Evolutionary conservation across 2,113 vertebrate genomes (phyloP).

Genomic region (Urocitellus parryii): DNA sequence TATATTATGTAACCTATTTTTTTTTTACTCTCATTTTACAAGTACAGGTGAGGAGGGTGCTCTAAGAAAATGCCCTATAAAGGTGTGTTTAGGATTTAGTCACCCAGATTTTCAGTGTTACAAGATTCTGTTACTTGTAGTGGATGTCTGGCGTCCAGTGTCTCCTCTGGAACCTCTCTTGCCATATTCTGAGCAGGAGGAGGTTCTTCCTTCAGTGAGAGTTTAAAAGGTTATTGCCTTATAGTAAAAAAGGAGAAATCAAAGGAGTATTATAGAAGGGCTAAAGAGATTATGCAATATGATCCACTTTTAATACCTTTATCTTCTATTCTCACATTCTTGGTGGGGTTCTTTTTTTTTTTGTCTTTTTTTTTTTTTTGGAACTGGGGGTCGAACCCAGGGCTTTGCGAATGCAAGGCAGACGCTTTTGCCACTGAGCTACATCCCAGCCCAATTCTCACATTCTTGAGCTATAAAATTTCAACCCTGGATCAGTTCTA

Average conservation of each 20-base stretch:
- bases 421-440: no score
- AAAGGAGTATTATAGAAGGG: not conserved
- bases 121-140: not conserved
- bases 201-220: not conserved
- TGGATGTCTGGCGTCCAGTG: not conserved
- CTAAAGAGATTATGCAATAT: not conserved
- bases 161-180: not conserved
- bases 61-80: not conserved
- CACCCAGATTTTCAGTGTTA: not conserved
- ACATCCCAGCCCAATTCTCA: no score
- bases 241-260: not conserved
- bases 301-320: conserved; percentile 4
- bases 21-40: not conserved
- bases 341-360: no score
- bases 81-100: not conserved
- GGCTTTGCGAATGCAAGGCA: no score
- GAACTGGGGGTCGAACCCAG: no score
- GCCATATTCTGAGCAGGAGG: not conserved
- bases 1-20: not conserved
- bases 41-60: not conserved
- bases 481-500: not conserved
- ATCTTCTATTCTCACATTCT: not conserved
- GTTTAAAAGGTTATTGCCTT: conserved; percentile 8
- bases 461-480: not conserved
- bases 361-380: no score